These are phyloP conservation scores for Centropus bengalensis DNA, from an alignment of 2,113 vertebrate genomes.

Conservation along the genomic window DNA sequence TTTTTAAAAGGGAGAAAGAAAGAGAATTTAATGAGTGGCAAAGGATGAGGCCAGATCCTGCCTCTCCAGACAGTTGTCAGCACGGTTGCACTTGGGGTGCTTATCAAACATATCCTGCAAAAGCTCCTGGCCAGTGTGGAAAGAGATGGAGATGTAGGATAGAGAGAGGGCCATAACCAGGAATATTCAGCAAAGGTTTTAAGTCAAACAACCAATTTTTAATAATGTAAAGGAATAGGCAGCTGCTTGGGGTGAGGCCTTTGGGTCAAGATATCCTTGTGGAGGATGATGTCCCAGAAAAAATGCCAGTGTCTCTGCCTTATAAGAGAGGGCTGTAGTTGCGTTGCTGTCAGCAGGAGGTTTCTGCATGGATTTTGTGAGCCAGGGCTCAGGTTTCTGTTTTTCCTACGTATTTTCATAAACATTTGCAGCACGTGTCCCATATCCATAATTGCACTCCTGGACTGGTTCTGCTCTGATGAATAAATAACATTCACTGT, in stretches of 20 bases:
- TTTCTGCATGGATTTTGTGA: background rate
- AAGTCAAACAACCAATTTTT: background rate
- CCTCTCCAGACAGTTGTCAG: background rate
- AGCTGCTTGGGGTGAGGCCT: background rate
- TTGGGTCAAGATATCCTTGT: background rate
- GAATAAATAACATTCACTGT: slow-evolving; percentile 65
- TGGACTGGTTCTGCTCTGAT: slow-evolving; percentile 67
- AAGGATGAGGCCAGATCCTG: background rate
- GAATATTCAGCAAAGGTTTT: background rate
- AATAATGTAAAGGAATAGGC: background rate
- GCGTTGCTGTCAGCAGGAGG: background rate
- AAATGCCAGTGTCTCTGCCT: background rate
- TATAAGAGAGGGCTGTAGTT: background rate
- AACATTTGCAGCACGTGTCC: slow-evolving; percentile 36
- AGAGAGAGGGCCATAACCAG: background rate
- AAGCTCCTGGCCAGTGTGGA: background rate
- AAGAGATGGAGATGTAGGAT: background rate
- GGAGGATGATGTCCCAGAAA: background rate
- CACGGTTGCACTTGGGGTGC: background rate
- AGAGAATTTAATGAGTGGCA: background rate
- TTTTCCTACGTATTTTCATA: slow-evolving; percentile 17
- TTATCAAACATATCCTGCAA: background rate
- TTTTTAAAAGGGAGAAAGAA: background rate
- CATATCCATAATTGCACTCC: slow-evolving; percentile 56
- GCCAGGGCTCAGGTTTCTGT: background rate